These are phyloP conservation scores for Dynastes grantii DNA, from an alignment of 2,888 invertebrate genomes.

Conservation along the genomic window DNA sequence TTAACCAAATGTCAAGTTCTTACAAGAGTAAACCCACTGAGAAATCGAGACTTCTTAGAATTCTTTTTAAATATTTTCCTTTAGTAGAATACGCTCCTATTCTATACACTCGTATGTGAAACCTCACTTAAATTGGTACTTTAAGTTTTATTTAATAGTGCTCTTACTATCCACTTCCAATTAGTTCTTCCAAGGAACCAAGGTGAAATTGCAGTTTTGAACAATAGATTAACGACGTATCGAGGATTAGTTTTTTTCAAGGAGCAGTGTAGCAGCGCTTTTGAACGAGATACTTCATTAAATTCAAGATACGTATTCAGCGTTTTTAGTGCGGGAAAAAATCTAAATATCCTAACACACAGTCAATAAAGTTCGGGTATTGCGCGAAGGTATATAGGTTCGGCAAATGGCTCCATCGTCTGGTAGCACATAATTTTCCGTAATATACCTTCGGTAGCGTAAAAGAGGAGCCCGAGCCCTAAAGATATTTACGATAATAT, in stretches of 20 bases:
- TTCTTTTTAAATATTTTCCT: too few species aligned
- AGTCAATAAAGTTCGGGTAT: slow-evolving; percentile 33
- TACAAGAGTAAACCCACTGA: too few species aligned
- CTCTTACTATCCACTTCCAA: background rate
- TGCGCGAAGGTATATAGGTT: background rate
- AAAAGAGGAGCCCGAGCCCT: background rate
- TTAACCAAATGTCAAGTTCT: too few species aligned
- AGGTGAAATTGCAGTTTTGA: background rate
- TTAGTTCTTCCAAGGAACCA: slow-evolving; percentile 17
- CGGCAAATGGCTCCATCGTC: slow-evolving; percentile 34
- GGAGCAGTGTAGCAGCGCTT: slow-evolving; percentile 6
- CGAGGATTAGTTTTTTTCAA: background rate
- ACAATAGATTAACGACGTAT: background rate
- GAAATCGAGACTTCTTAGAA: too few species aligned
- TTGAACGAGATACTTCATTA: slow-evolving; percentile 18
- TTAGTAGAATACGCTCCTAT: too few species aligned
- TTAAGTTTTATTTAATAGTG: too few species aligned
- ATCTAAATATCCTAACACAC: slow-evolving; percentile 23
- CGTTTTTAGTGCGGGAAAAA: slow-evolving; percentile 5
- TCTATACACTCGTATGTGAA: too few species aligned
- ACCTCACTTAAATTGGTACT: too few species aligned
- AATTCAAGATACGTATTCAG: slow-evolving; percentile 28
- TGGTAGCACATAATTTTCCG: slow-evolving; percentile 33
- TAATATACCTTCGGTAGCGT: slow-evolving; percentile 5
- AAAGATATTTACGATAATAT: slow-evolving; percentile 40